Base-by-base conservation (phyloP, 2,797 vertebrate genomes). In the Bovichtus variegatus region DNA sequence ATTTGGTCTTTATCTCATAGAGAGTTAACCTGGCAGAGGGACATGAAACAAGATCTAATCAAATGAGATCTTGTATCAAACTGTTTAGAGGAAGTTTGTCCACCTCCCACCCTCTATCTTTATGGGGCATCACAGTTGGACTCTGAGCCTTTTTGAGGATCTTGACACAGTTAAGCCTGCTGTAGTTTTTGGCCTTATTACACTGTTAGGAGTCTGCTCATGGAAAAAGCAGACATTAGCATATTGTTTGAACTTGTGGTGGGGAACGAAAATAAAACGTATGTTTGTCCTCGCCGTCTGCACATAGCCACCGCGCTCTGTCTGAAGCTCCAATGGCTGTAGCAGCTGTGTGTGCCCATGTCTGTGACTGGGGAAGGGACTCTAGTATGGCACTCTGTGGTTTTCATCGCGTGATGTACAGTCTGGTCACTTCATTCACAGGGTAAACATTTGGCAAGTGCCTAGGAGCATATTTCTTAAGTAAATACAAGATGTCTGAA, bases 231-330 rank as follows among this genome's bases (percentile, higher is more conserved):
- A 82, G 27, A 69, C 81, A 92, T 94, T 92, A 90, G 79, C 87
- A 91, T 90, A 82, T 86, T 90, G 75, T 92, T 92, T 88, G 82
- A 92, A 87, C 85, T 84, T 76, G 91, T 58, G 76, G 78, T 87
- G 73, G 71, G 74, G n/a, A 86, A n/a, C 59, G 34, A 87, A 93
- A 91, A 87, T 91, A 91, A 89, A 86, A 84, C 4, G 27, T 43
- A 41, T 78, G 82, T 92, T 93, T 92, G 90, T 87, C 83, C 79
- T 86, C 60, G 7, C 74, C 34, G 75, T 88, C 91, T 88, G 78
- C 88, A 89, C 91, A 93, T 88, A 91, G 77, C 87, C 81, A 65
- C 57, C 25, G 69, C 78, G 71, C 61, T 82, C 80, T 31, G 84
- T 85, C 87, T 86, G 80, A 76, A 64, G 75, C 71, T 57, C 12